A percentile compares a stretch with the other conserved stretches of the same genome.
Conservation (phyloP, 2,888 invertebrate species). For the Andrena fulva region DNA sequence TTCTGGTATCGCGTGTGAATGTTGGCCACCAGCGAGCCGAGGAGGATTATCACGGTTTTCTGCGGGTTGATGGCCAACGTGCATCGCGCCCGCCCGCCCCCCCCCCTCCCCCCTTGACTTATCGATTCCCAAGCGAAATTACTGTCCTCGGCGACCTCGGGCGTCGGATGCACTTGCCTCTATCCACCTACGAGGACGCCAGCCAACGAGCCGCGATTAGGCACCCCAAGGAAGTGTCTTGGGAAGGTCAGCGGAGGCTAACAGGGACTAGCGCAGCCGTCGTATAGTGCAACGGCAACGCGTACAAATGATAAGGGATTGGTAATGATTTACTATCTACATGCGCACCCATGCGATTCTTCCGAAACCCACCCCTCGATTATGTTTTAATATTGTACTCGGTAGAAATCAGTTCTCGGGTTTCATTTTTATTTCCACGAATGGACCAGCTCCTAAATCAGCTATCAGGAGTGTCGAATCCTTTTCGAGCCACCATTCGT, state of each 20-base stretch:
- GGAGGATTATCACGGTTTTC: conserved; percentile 45
- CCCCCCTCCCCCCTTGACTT: conserved; percentile 12
- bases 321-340: no score
- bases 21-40: conserved; percentile 37
- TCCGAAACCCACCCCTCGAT: no score
- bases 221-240: not conserved
- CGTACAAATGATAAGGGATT: no score
- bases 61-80: conserved; percentile 33
- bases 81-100: not conserved
- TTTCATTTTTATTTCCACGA: not conserved
- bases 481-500: not conserved
- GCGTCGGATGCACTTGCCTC: conserved; percentile 24
- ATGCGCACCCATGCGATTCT: no score
- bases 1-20: conserved; percentile 53
- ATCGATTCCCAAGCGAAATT: conserved; percentile 57
- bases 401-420: no score
- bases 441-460: not conserved
- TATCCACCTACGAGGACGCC: conserved; percentile 18
- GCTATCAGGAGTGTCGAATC: not conserved
- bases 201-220: conserved; percentile 35
- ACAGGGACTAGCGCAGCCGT: no score
- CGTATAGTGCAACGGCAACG: no score
- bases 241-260: not conserved
- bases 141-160: conserved; percentile 37
- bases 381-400: no score